Base-by-base conservation (phyloP, 2,888 invertebrate species). In the Tetanocera ferruginea region DNA sequence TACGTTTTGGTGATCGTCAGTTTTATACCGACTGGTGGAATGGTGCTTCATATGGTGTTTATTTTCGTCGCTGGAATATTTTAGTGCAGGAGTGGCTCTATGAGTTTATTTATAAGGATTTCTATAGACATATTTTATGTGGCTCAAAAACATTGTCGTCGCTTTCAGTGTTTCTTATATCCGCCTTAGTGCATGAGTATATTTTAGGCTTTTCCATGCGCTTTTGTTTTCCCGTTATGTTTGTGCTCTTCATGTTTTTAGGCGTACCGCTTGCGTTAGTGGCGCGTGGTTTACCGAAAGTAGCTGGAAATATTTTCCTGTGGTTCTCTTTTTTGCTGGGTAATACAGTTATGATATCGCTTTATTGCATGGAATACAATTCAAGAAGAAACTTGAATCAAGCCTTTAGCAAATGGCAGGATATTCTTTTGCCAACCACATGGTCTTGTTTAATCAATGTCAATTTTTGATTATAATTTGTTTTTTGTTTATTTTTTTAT, bases 1-100 rank as follows among this genome's bases (percentile, higher is more conserved):
- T 97, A 79, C 92, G 92, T 77, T 98, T 98, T 88, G 95, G 93
- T 9, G 96, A 98, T 91, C 89, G 97, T 87, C 91, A 94, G 91
- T 94, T 96, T 91, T 93, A 97, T 87, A 93, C 93, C 90, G 93
- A 97, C 94, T 98, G 98, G 98, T 98, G 98, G 98, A 97, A 95
- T 76, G 93, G 94, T 2, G 93, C 94, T 0, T 93, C 94, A 17
- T 97, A 94, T 89, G 93, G 93, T 0, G 91, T 91, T 17, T 98
- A 94, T 89, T 98, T 96, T 88, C 93, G 97, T n/a, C 95, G 95
- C 3, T 98, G 98, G 98, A 98, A 98, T 88, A 92, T 96, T 23
- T 94, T 98, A 0, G 97, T 98, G 0, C 95, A 98, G 87, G 96
- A 97, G 82, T 98, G 97, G 97, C 91, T 98, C 0, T 95, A 96